These are phyloP conservation scores for Acanthosepion esculentum DNA, from an alignment of 2,888 invertebrate species.

Conservation along the genomic window DNA sequence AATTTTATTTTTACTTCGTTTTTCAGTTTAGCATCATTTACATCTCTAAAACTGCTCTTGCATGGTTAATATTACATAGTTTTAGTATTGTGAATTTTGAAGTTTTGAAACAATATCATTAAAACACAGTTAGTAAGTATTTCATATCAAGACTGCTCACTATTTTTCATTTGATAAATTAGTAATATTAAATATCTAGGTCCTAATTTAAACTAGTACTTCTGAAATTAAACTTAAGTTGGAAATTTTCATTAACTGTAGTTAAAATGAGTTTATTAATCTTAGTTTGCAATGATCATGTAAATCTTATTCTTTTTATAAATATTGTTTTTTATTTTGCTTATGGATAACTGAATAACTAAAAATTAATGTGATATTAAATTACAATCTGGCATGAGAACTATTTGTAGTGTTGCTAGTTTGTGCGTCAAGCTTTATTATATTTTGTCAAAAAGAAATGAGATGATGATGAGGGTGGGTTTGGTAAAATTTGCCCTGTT, in stretches of 20 bases:
- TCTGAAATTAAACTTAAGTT: too few species aligned
- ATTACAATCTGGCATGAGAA: neutral
- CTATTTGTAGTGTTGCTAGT: neutral
- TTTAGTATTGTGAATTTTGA: too few species aligned
- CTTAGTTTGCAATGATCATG: neutral
- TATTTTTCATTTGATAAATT: neutral
- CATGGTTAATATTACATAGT: too few species aligned
- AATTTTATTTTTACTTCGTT: too few species aligned
- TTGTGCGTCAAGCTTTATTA: slow-evolving; percentile 4
- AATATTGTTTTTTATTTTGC: too few species aligned
- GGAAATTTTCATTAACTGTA: neutral
- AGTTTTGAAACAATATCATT: too few species aligned
- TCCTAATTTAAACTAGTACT: neutral
- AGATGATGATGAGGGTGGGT: neutral
- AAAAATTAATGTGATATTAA: neutral
- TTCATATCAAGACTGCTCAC: neutral
- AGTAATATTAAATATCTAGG: neutral
- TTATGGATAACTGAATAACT: neutral
- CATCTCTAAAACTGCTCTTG: too few species aligned
- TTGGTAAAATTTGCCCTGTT: neutral
- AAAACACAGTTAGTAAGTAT: too few species aligned
- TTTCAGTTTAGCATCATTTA: too few species aligned
- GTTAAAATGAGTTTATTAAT: neutral
- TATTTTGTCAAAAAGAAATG: neutral
- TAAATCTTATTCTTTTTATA: too few species aligned